These are phyloP conservation scores for Chiropotes sagulatus DNA, from an alignment of 2,797 vertebrate species.

Conservation along the genomic window DNA sequence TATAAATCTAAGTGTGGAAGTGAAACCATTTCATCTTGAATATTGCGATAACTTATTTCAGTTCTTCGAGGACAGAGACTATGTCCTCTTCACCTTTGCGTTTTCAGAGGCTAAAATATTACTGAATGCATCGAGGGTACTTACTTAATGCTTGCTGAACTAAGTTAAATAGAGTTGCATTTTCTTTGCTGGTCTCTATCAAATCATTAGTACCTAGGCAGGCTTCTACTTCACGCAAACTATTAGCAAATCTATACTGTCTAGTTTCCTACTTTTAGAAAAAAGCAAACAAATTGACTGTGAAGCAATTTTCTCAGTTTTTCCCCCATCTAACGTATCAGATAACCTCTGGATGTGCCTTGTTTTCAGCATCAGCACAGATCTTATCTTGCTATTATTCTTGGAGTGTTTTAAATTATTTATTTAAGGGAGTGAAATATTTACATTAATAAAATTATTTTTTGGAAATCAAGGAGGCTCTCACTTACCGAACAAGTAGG, in stretches of 20 bases:
- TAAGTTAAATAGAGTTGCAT: neutral
- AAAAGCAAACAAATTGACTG: neutral
- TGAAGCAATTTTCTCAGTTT: neutral
- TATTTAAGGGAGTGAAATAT: conserved; percentile 3
- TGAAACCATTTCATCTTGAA: neutral
- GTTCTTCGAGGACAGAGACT: neutral
- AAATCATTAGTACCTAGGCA: neutral
- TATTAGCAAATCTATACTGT: neutral
- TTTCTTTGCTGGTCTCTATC: neutral
- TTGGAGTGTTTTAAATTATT: conserved; percentile 7
- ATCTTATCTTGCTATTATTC: neutral
- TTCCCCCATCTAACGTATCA: neutral
- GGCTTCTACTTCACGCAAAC: neutral
- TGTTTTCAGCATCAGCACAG: neutral
- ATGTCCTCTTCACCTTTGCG: neutral
- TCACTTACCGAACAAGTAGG: conserved; percentile 3
- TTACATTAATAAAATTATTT: conserved; percentile 12
- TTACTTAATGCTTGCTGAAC: neutral
- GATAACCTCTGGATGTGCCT: neutral
- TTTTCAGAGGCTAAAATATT: neutral
- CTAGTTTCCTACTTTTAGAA: neutral
- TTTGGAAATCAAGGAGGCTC: conserved; percentile 14
- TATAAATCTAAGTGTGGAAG: neutral
- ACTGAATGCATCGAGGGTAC: neutral
- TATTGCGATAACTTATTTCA: neutral